These are phyloP conservation scores for Dunckerocampus dactyliophorus DNA, from an alignment of 2,113 vertebrate species.

Conservation along the genomic window DNA sequence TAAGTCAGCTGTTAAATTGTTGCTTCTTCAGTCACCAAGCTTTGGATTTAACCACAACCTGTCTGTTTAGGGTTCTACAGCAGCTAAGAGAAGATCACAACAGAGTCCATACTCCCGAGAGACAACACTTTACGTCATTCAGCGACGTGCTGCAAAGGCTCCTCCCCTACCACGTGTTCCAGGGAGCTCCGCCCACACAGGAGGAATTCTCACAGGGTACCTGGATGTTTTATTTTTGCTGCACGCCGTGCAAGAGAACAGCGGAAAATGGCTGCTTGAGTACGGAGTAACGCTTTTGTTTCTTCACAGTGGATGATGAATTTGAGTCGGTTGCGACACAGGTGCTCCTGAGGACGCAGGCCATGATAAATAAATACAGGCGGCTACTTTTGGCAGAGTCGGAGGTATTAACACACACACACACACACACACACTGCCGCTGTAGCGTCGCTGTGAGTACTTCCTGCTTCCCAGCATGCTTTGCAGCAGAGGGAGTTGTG, in stretches of 20 bases:
- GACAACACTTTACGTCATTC: slow-evolving; percentile 78
- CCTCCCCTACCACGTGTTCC: slow-evolving; percentile 91
- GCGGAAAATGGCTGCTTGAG: too few relatives aligned
- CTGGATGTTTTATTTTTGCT: not conserved
- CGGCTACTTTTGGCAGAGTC: slow-evolving; percentile 92
- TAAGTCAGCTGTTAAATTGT: slow-evolving; percentile 66
- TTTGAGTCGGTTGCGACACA: slow-evolving; percentile 89
- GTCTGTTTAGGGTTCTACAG: slow-evolving; percentile 79
- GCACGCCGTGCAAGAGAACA: not conserved
- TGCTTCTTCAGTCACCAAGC: too few relatives aligned
- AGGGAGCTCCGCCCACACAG: slow-evolving; percentile 82
- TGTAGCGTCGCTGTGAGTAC: too few relatives aligned
- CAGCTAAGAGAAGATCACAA: slow-evolving; percentile 85
- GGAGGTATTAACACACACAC: slow-evolving; percentile 72
- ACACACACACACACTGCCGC: too few relatives aligned
- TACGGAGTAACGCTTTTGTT: not conserved
- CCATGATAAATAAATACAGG: slow-evolving; percentile 97
- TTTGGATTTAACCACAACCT: not conserved
- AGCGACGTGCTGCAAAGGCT: slow-evolving; percentile 83
- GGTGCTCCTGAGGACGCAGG: slow-evolving; percentile 87
- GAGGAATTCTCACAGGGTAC: slow-evolving; percentile 81
- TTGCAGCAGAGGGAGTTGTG: too few relatives aligned
- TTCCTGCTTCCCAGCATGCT: too few relatives aligned
- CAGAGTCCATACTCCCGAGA: slow-evolving; percentile 78
- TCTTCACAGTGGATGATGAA: slow-evolving; percentile 83